Evolutionary conservation across 2,113 vertebrate species (phyloP).

Genomic region (Bettongia penicillata): DNA sequence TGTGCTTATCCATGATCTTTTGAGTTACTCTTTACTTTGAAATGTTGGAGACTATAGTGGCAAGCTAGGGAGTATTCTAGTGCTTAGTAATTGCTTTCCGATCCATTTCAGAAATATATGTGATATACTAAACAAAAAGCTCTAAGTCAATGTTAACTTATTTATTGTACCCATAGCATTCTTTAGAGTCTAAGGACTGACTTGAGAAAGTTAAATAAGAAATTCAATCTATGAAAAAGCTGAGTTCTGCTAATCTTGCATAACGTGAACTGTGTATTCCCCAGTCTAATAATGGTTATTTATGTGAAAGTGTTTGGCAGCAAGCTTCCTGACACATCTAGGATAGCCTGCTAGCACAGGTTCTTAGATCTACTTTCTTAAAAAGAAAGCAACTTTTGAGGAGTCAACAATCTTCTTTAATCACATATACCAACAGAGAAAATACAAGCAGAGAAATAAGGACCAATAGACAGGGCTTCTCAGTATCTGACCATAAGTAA

Average conservation of each 20-base stretch:
- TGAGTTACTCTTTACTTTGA: not conserved
- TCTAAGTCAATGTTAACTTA: not conserved
- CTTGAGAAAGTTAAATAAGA: not conserved
- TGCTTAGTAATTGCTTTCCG: not conserved
- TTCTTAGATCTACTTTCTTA: too few relatives aligned
- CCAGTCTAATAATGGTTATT: not conserved
- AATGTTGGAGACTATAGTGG: not conserved
- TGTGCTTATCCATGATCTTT: not conserved
- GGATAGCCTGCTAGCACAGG: too few relatives aligned
- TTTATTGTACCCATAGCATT: not conserved
- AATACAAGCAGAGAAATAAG: too few relatives aligned
- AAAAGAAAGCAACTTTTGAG: too few relatives aligned
- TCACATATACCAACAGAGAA: too few relatives aligned
- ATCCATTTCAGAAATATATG: not conserved
- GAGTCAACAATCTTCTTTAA: too few relatives aligned
- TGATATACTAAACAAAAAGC: not conserved
- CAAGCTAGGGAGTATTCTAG: not conserved
- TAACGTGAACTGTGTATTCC: not conserved
- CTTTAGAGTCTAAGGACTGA: not conserved
- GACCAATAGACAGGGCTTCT: too few relatives aligned
- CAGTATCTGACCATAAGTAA: too few relatives aligned
- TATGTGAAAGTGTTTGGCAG: not conserved
- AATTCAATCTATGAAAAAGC: not conserved
- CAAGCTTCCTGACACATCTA: too few relatives aligned
- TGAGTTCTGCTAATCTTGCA: not conserved